phyloP scores from a whole-genome alignment of 1,140 invertebrate genomes.

The Thalassaphorura encarpata region DNA sequence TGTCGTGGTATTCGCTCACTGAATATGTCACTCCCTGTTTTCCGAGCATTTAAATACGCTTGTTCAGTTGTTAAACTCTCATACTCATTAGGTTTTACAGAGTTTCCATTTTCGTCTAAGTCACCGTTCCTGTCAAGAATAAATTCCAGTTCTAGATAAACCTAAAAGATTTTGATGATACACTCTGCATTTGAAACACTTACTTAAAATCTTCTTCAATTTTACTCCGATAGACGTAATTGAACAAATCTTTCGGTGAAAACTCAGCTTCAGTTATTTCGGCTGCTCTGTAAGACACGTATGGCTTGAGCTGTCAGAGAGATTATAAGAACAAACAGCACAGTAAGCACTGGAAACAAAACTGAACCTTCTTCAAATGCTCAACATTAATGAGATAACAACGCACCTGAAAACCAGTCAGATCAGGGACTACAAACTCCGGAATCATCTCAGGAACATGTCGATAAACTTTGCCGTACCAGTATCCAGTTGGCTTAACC shows the following conservation, averaged over 20 bases:
- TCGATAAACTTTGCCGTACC: slow-evolving; percentile 46
- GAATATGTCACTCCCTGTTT: slow-evolving; percentile 71
- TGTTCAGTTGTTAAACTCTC: slow-evolving; percentile 60
- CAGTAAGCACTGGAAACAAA: not conserved
- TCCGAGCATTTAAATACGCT: slow-evolving; percentile 53
- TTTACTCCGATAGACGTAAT: slow-evolving; percentile 68
- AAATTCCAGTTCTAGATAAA: not conserved
- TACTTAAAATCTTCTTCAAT: slow-evolving; percentile 63
- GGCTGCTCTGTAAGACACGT: slow-evolving; percentile 73
- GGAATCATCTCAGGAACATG: slow-evolving; percentile 80
- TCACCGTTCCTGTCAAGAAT: slow-evolving; percentile 43
- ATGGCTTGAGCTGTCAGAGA: slow-evolving; percentile 64
- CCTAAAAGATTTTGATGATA: not conserved
- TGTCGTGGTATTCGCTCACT: slow-evolving; percentile 25
- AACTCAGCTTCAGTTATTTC: slow-evolving; percentile 67
- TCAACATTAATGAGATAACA: not conserved
- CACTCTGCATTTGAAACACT: not conserved
- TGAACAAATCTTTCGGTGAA: slow-evolving; percentile 72
- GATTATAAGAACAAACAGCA: not conserved
- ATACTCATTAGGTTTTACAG: slow-evolving; percentile 38
- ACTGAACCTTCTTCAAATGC: too few relatives aligned
- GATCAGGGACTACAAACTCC: slow-evolving; percentile 80
- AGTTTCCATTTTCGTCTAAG: slow-evolving; percentile 49
- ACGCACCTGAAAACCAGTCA: slow-evolving; percentile 56
- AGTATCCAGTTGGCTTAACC: slow-evolving; percentile 50